Evolutionary conservation across 2,888 invertebrate species (phyloP).

Genomic region (Helicoverpa assulta): DNA sequence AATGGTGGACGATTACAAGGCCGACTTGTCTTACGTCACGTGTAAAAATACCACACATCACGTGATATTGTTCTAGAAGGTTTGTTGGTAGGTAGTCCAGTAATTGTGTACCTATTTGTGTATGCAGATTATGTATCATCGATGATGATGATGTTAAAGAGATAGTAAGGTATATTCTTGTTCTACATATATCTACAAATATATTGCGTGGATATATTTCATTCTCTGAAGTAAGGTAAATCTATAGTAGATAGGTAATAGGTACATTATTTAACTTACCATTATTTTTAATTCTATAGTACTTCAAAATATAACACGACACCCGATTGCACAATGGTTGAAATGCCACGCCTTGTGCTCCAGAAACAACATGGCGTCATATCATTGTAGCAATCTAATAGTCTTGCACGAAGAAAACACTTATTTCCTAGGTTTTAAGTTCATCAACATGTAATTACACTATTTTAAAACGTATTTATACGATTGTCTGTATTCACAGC

Average conservation of each 20-base stretch:
- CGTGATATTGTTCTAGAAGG: background rate
- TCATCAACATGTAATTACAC: slow-evolving; percentile 63
- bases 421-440: slow-evolving; percentile 66
- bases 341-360: slow-evolving; percentile 82
- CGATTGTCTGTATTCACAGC: slow-evolving; percentile 55
- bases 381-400: slow-evolving; percentile 64
- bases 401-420: slow-evolving; percentile 68
- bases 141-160: background rate
- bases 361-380: slow-evolving; percentile 83
- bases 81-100: background rate
- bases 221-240: slow-evolving; percentile 8
- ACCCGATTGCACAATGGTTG: slow-evolving; percentile 69
- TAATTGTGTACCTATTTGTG: background rate
- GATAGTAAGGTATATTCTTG: background rate
- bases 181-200: too few relatives aligned
- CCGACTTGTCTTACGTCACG: background rate
- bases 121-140: background rate
- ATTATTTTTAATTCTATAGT: slow-evolving; percentile 73
- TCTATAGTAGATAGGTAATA: slow-evolving; percentile 32
- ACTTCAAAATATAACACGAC: slow-evolving; percentile 72
- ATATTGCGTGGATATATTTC: too few relatives aligned
- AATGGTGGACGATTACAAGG: background rate
- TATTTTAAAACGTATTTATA: slow-evolving; percentile 51
- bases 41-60: background rate
- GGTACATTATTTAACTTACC: slow-evolving; percentile 76